Conservation (phyloP, 1,140 invertebrate genomes). For the Diabrotica undecimpunctata region DNA sequence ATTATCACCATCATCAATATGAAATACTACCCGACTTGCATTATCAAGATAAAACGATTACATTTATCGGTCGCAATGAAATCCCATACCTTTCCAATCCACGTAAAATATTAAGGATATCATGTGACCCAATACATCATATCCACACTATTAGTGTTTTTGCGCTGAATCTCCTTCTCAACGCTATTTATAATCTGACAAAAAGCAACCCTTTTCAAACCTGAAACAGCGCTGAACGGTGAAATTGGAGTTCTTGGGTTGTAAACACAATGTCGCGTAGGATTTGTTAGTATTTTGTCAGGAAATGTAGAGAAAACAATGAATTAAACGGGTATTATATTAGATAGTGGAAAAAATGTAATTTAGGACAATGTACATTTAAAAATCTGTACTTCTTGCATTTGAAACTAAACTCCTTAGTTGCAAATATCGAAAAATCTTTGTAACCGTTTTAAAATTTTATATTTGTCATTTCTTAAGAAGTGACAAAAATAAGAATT, state of each 20-base stretch:
- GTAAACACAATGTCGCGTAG: background rate
- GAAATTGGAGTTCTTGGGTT: constrained; percentile 8
- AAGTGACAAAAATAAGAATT: too few species aligned
- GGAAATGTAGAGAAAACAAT: too few species aligned
- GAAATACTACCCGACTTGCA: background rate
- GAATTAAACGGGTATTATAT: too few species aligned
- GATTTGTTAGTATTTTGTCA: background rate
- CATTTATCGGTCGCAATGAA: background rate
- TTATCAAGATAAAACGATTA: background rate
- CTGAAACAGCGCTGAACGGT: background rate
- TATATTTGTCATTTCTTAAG: too few species aligned
- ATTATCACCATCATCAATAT: background rate
- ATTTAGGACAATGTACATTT: too few species aligned
- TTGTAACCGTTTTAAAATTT: too few species aligned
- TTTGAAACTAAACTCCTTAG: too few species aligned
- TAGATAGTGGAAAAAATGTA: too few species aligned
- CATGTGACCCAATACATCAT: constrained; percentile 5
- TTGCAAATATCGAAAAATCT: too few species aligned
- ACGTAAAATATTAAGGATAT: background rate
- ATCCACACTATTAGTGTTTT: constrained; percentile 1
- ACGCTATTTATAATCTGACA: constrained; percentile 4
- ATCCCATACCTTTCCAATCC: background rate
- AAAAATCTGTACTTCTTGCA: too few species aligned
- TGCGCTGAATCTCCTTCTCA: constrained; percentile 1
- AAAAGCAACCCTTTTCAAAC: constrained; percentile 14